Evolutionary conservation across 2,797 vertebrate genomes (phyloP).

Genomic region (Rhinatrema bivittatum): DNA sequence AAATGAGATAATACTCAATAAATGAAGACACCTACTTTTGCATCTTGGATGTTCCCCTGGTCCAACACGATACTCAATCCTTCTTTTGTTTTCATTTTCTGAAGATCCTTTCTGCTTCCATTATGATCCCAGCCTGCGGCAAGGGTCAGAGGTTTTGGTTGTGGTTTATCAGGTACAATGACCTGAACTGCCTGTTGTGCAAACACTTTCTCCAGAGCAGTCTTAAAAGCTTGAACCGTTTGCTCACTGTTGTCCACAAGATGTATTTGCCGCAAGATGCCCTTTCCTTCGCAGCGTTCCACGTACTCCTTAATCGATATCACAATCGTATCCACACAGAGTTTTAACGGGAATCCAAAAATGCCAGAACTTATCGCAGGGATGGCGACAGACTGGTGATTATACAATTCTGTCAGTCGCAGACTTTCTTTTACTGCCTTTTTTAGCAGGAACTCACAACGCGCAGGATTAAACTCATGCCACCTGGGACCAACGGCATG

Average conservation of each 20-base stretch:
- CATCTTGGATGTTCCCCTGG: slow-evolving; percentile 57
- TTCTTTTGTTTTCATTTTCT: slow-evolving; percentile 38
- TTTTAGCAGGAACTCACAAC: slow-evolving; percentile 21
- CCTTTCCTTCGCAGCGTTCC: neutral
- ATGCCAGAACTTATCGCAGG: slow-evolving; percentile 72
- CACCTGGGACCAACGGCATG: slow-evolving; percentile 77
- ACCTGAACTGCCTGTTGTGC: rapidly evolving
- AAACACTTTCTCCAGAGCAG: slow-evolving; percentile 45
- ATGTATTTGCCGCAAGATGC: slow-evolving; percentile 45
- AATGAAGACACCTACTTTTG: slow-evolving; percentile 64
- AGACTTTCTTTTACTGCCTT: slow-evolving; percentile 51
- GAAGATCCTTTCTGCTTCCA: neutral
- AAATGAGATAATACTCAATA: too few relatives aligned
- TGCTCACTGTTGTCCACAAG: slow-evolving; percentile 48
- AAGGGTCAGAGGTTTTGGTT: too few relatives aligned
- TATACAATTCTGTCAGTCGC: slow-evolving; percentile 29
- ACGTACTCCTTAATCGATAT: slow-evolving; percentile 52
- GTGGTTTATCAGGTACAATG: too few relatives aligned
- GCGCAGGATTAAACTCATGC: neutral
- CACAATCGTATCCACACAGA: slow-evolving; percentile 58
- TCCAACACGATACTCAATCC: slow-evolving; percentile 55
- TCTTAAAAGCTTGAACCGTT: slow-evolving; percentile 34
- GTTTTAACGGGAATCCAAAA: slow-evolving; percentile 67
- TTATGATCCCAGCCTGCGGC: neutral
- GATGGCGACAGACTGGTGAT: slow-evolving; percentile 60